Conservation (phyloP, 2,797 vertebrate genomes). For the Pseudochromis fuscus region DNA sequence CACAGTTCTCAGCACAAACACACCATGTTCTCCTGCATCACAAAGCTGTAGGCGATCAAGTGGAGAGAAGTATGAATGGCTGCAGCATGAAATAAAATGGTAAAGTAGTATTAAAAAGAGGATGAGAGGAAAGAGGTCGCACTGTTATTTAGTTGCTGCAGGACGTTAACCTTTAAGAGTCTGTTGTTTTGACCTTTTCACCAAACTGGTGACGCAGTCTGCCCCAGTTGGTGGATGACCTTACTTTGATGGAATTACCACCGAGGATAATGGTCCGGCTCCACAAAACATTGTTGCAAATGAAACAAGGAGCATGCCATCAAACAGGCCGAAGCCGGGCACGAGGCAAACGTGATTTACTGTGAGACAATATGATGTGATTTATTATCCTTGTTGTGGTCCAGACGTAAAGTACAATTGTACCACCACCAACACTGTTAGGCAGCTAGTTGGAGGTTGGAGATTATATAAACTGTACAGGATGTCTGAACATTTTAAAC, state of each 20-base stretch:
- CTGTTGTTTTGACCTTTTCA: conserved; percentile 81
- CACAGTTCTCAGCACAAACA: conserved; percentile 41
- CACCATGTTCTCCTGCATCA: conserved; percentile 3
- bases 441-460: too few species aligned
- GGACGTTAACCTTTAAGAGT: conserved; percentile 80
- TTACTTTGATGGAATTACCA: conserved; percentile 83
- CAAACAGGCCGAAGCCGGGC: conserved; percentile 20
- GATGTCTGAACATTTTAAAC: not conserved
- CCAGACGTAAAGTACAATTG: conserved; percentile 1
- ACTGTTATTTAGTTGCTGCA: conserved; percentile 59
- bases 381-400: conserved; percentile 28
- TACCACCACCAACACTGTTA: conserved; percentile 26
- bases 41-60: conserved; percentile 45
- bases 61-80: conserved; percentile 46
- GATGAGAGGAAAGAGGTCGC: conserved; percentile 33
- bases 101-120: conserved; percentile 51
- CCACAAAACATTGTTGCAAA: conserved; percentile 56
- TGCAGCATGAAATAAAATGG: conserved; percentile 48
- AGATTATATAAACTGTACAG: not conserved
- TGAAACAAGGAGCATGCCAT: conserved; percentile 26
- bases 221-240: conserved; percentile 75
- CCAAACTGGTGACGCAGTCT: conserved; percentile 72
- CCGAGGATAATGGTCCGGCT: conserved; percentile 62
- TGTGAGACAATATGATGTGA: conserved; percentile 33
- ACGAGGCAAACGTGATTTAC: conserved; percentile 20